Percentiles rank a stretch among this genome's conserved stretches.
Conservation (phyloP, 2,797 vertebrate species). For the Ispidina picta region DNA sequence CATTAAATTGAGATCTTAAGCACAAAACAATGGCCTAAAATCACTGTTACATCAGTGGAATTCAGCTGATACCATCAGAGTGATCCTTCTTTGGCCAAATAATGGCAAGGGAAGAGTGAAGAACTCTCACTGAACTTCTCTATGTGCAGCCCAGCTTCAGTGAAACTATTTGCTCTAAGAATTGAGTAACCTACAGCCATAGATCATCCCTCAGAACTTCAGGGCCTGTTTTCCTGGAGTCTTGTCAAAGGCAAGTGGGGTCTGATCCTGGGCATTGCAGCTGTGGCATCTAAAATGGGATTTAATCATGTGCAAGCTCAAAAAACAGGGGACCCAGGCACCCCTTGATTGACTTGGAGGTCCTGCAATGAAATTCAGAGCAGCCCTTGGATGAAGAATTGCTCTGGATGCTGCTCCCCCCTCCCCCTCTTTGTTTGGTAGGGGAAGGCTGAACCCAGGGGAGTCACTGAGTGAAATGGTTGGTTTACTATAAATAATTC, state of each 20-base stretch:
- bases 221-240: neutral
- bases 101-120: neutral
- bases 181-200: neutral
- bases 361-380: neutral
- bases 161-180: neutral
- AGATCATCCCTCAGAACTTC: neutral
- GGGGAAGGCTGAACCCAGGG: neutral
- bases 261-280: neutral
- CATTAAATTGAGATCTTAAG: neutral
- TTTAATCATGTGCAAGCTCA: neutral
- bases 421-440: neutral
- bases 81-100: neutral
- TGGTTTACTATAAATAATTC: slow-evolving; percentile 46
- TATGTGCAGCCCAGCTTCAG: neutral
- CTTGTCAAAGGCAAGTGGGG: neutral
- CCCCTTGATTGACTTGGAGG: neutral
- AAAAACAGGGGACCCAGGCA: neutral
- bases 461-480: neutral
- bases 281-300: neutral
- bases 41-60: neutral
- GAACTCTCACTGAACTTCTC: neutral
- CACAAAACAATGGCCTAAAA: neutral
- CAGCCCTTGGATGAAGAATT: neutral
- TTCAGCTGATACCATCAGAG: neutral
- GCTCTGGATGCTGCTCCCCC: neutral